These are phyloP conservation scores for Psilopsiagon aymara DNA, from an alignment of 2,113 vertebrate species.

Conservation along the genomic window DNA sequence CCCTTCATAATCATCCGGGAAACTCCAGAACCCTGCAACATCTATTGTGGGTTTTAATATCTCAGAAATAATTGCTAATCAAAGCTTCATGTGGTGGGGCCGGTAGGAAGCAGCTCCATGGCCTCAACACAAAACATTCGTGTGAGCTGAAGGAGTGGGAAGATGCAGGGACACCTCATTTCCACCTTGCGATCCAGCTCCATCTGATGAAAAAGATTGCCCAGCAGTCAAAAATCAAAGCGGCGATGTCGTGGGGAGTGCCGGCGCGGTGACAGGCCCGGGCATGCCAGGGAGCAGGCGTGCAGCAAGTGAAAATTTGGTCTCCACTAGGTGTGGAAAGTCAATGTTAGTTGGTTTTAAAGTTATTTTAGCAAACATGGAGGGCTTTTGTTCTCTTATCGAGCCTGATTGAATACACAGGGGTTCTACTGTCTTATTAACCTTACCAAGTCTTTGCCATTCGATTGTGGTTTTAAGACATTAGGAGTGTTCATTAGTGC, in stretches of 20 bases:
- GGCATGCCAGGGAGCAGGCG: slow-evolving; percentile 73
- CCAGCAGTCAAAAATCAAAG: slow-evolving; percentile 81
- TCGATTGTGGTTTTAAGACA: neutral
- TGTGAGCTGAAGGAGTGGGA: slow-evolving; percentile 71
- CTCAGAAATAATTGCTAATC: slow-evolving; percentile 76
- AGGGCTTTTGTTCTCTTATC: slow-evolving; percentile 54
- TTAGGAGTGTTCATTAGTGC: slow-evolving; percentile 44
- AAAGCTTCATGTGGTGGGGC: slow-evolving; percentile 42
- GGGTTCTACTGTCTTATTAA: slow-evolving; percentile 55
- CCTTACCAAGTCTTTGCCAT: slow-evolving; percentile 8
- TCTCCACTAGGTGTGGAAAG: slow-evolving; percentile 77
- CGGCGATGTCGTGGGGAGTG: slow-evolving; percentile 70
- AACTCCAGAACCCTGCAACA: slow-evolving; percentile 53
- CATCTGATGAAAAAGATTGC: slow-evolving; percentile 86
- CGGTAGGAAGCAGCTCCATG: slow-evolving; percentile 46
- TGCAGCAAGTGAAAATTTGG: slow-evolving; percentile 80
- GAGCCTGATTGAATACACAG: neutral
- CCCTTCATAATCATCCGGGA: slow-evolving; percentile 10
- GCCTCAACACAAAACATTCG: slow-evolving; percentile 62
- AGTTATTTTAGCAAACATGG: slow-evolving; percentile 69
- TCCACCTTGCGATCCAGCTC: slow-evolving; percentile 82
- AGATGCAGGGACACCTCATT: slow-evolving; percentile 84
- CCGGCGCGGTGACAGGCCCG: slow-evolving; percentile 68
- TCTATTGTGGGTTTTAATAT: slow-evolving; percentile 70
- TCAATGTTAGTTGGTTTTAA: slow-evolving; percentile 70